Evolutionary conservation across 2,888 invertebrate species (phyloP).

Genomic region (Hydriomena furcata): DNA sequence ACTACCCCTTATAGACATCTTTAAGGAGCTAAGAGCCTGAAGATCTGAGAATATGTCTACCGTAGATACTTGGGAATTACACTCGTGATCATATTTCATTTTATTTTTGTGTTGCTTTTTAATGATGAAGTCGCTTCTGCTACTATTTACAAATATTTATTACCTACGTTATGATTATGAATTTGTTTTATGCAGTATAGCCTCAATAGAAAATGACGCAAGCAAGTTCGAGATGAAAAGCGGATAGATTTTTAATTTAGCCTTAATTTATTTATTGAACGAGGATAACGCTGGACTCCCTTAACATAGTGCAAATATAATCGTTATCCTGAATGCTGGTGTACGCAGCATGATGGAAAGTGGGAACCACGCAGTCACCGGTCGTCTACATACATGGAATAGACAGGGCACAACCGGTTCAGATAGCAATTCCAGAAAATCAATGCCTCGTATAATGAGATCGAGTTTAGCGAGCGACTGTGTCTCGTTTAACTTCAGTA

Average conservation of each 20-base stretch:
- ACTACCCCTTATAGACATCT: no score
- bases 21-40: no score
- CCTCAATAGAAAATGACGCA: conserved; percentile 14
- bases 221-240: conserved; percentile 6
- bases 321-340: conserved; percentile 23
- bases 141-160: background rate
- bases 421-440: conserved; percentile 62
- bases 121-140: background rate
- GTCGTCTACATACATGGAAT: conserved; percentile 56
- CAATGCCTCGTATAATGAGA: conserved; percentile 63
- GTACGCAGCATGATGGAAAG: conserved; percentile 48
- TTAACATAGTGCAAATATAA: conserved; percentile 16
- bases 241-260: no score
- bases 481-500: conserved; percentile 53
- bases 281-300: no score
- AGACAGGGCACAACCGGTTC: conserved; percentile 62
- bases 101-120: no score
- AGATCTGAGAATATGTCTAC: no score
- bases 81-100: no score
- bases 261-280: no score
- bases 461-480: conserved; percentile 55
- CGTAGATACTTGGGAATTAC: no score
- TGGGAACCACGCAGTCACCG: conserved; percentile 50
- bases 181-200: conserved; percentile 16
- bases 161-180: conserved; percentile 12